Percentiles rank a stretch among this genome's conserved stretches.
Conservation (phyloP, 1,140 invertebrate species). For the Macrotrachela quadricornifera region DNA sequence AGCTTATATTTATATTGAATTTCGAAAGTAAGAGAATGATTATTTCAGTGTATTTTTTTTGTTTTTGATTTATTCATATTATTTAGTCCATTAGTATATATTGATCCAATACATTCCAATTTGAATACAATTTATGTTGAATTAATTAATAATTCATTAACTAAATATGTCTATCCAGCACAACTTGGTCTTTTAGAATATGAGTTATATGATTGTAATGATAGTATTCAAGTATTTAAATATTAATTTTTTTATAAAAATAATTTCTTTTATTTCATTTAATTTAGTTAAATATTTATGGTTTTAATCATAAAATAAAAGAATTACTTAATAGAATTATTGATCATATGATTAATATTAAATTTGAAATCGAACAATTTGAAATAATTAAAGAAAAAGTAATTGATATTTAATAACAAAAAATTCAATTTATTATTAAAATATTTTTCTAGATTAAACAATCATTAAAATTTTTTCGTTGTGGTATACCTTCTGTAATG, state of each 20-base stretch:
- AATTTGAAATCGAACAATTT: constrained; percentile 58
- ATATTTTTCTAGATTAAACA: background rate
- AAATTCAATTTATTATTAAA: constrained; percentile 10
- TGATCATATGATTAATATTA: constrained; percentile 57
- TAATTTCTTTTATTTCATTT: too few relatives aligned
- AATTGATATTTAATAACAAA: constrained; percentile 17
- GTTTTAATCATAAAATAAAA: constrained; percentile 73
- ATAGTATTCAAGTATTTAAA: constrained; percentile 33
- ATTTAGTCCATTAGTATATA: constrained; percentile 46
- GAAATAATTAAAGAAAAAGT: constrained; percentile 61
- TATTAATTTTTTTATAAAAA: too few relatives aligned
- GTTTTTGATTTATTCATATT: too few relatives aligned
- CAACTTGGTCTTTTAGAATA: constrained; percentile 65
- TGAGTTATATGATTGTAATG: constrained; percentile 49
- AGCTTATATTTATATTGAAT: constrained; percentile 1
- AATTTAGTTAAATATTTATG: constrained; percentile 50
- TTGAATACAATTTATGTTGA: constrained; percentile 59
- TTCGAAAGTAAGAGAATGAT: background rate
- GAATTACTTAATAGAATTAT: constrained; percentile 65
- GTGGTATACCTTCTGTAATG: too few relatives aligned
- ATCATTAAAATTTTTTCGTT: too few relatives aligned
- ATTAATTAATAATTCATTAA: constrained; percentile 57
- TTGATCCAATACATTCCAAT: constrained; percentile 60
- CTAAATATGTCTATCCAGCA: constrained; percentile 74
- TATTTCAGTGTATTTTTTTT: too few relatives aligned